Conservation (phyloP, 2,888 invertebrate species). For the Hesperia comma region DNA sequence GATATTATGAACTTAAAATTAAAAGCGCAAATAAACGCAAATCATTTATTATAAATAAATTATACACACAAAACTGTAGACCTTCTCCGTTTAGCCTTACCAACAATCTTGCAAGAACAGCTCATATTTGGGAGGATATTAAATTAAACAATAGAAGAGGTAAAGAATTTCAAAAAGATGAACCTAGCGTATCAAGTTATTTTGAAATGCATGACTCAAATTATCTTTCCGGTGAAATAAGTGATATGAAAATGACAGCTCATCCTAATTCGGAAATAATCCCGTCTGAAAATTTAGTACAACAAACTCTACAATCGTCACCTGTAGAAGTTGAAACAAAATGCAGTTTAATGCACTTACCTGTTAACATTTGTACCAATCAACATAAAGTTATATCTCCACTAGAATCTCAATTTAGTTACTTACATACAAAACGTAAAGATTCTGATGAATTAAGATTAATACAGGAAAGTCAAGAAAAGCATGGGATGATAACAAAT, state of each 20-base stretch:
- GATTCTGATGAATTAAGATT: conserved; percentile 26
- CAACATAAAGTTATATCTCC: conserved; percentile 61
- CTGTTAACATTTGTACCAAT: conserved; percentile 56
- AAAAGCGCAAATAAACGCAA: conserved; percentile 60
- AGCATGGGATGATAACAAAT: conserved; percentile 49
- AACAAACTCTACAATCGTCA: conserved; percentile 7
- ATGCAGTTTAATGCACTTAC: conserved; percentile 47
- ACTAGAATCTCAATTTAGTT: conserved; percentile 47
- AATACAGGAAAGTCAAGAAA: conserved; percentile 37
- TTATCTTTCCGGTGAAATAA: conserved; percentile 45
- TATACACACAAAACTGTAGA: conserved; percentile 58
- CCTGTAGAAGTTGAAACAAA: conserved; percentile 44
- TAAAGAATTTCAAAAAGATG: conserved; percentile 29
- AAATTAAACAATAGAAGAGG: conserved; percentile 41
- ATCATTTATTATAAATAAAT: conserved; percentile 60
- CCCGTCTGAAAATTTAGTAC: conserved; percentile 38
- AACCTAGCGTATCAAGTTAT: conserved; percentile 32
- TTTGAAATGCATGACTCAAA: conserved; percentile 8
- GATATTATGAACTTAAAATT: conserved; percentile 57
- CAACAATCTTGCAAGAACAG: conserved; percentile 60
- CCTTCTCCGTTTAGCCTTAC: conserved; percentile 67
- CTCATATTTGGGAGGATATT: conserved; percentile 56
- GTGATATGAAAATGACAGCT: conserved; percentile 43
- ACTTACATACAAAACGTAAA: conserved; percentile 44
- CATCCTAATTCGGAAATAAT: conserved; percentile 65